A percentile compares a stretch with the other conserved stretches of the same genome.
These are phyloP conservation scores for Syngnathus typhle DNA, from an alignment of 2,113 vertebrate genomes.

Conservation along the genomic window DNA sequence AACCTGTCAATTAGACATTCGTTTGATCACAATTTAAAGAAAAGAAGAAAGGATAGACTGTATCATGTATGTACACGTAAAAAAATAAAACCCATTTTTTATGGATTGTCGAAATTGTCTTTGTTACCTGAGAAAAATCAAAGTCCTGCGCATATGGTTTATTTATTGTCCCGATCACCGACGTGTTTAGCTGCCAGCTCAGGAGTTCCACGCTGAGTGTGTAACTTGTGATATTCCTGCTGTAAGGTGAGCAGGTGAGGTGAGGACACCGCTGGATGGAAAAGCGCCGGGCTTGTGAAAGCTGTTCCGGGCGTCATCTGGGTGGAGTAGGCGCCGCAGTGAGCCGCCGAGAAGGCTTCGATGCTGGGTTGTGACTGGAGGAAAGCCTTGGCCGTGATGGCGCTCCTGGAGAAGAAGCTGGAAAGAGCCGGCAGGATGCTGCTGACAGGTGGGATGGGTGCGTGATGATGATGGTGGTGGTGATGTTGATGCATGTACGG, in stretches of 20 bases:
- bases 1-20: slow-evolving; percentile 63
- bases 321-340: slow-evolving; percentile 42
- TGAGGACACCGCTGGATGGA: slow-evolving; percentile 61
- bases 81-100: slow-evolving; percentile 2
- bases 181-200: slow-evolving; percentile 52
- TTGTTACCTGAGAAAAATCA: slow-evolving; percentile 65
- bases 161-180: slow-evolving; percentile 28
- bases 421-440: slow-evolving; percentile 73
- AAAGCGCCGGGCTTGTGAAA: slow-evolving; percentile 56
- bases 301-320: slow-evolving; percentile 46
- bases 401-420: slow-evolving; percentile 67
- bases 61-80: neutral
- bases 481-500: slow-evolving; percentile 44
- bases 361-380: slow-evolving; percentile 58
- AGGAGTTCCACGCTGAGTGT: slow-evolving; percentile 44
- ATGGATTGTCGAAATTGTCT: slow-evolving; percentile 21
- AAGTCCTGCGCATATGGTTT: slow-evolving; percentile 14
- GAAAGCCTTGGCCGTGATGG: slow-evolving; percentile 65
- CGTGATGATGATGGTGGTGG: slow-evolving; percentile 43
- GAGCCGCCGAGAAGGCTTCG: slow-evolving; percentile 53
- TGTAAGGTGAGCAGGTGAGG: slow-evolving; percentile 58
- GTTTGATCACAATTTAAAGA: neutral
- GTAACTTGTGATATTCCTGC: slow-evolving; percentile 69
- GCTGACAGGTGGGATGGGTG: slow-evolving; percentile 66
- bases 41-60: neutral